Evolutionary conservation across 2,797 vertebrate species (phyloP).

Genomic region (Percopsis omiscomaycus): DNA sequence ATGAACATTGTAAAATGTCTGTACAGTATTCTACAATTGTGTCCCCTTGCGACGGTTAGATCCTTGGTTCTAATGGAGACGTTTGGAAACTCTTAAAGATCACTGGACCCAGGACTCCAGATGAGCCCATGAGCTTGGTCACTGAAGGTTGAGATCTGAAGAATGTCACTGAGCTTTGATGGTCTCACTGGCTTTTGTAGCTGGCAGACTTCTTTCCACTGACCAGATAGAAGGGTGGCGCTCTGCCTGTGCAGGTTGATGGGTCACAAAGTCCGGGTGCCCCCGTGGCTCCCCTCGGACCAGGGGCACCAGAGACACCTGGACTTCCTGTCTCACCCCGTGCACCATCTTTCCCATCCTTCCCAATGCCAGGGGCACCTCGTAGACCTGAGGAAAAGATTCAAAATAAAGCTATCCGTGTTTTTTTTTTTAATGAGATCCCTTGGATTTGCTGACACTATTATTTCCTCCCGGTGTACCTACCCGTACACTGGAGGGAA

Average conservation of each 20-base stretch:
- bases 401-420: not conserved
- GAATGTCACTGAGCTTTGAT: conserved; percentile 31
- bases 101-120: conserved; percentile 25
- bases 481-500: too few species aligned
- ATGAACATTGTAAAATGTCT: conserved; percentile 45
- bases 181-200: conserved; percentile 71
- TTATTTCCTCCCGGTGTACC: too few species aligned
- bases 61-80: conserved; percentile 41
- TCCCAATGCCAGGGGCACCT: conserved; percentile 74
- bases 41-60: conserved; percentile 30
- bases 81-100: conserved; percentile 48
- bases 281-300: conserved; percentile 70
- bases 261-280: conserved; percentile 81
- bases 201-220: conserved; percentile 75
- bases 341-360: conserved; percentile 73
- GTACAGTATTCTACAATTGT: conserved; percentile 70
- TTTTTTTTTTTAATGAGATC: too few species aligned
- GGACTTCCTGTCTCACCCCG: conserved; percentile 71
- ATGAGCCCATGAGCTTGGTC: conserved; percentile 28
- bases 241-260: conserved; percentile 74
- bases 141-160: conserved; percentile 47
- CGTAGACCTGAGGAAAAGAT: conserved; percentile 57
- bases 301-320: conserved; percentile 70
- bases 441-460: too few species aligned
- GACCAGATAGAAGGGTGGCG: conserved; percentile 74